Base-by-base conservation (phyloP, 2,888 invertebrate genomes). In the Phragmatobia fuliginosa region DNA sequence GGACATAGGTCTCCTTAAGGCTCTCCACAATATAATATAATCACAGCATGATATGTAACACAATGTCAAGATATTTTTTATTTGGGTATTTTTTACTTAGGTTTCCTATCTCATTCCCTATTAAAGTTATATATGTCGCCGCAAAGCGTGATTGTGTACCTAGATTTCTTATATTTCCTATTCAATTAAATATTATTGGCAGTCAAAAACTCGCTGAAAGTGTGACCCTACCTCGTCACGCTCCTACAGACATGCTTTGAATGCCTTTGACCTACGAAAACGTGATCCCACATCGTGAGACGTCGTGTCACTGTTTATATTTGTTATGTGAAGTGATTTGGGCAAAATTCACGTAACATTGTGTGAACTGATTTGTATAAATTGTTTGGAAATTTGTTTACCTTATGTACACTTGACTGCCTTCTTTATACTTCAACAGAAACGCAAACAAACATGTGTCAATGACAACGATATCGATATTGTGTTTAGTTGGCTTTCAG, bases 201-300 rank as follows among this genome's bases (percentile, higher is more conserved):
- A 41, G 41, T 31, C 10, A 6, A 14, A 49, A 66, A 41, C 25
- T 14, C 74, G 78, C 78, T 74, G 14, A 1, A 56, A 76, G 1
- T 41, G 10, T 1, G 28, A 61, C 70, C 73, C 4, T 1, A 71
- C 70, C 18, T 58, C 45, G 28, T 36, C 67, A 62, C 67, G 59
- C 41, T 58, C 16, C 71, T 62, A n/a, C 66, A 66, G 49, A 59
- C 68, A 58, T 62, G 25, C 74, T 75, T 75, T 79, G 45, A 45
- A 21, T 45, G 45, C 45, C 45, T 45, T 45, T 21, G 82, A 84
- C 80, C 81, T 81, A 81, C 77, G 76, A 45, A 70, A 36, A 68
- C 68, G 74, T 71, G 70, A 75, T 77, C 68, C 45, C 45, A 28
- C n/a, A 41, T 56, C 56, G 56, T 28, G 28, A 33, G n/a, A 32